These are phyloP conservation scores for Holotrichia oblita DNA, from an alignment of 1,140 invertebrate species.

Conservation along the genomic window DNA sequence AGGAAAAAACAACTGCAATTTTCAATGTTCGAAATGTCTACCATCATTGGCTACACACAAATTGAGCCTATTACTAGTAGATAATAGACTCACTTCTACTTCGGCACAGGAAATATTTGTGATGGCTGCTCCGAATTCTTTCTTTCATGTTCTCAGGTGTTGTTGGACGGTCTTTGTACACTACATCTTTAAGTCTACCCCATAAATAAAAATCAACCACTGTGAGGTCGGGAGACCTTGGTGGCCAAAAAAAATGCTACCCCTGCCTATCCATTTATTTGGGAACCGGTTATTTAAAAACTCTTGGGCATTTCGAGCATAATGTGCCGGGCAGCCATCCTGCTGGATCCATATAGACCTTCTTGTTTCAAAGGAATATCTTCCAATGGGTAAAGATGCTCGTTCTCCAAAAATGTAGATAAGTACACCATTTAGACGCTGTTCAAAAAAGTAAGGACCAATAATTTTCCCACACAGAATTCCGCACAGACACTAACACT, in stretches of 20 bases:
- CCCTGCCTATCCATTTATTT: background rate
- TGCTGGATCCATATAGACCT: background rate
- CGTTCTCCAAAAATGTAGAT: background rate
- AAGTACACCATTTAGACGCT: slow-evolving; percentile 1
- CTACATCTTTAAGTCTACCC: too few species aligned
- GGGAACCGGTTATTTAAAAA: slow-evolving; percentile 1
- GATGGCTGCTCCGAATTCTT: too few species aligned
- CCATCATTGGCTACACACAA: too few species aligned
- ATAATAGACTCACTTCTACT: too few species aligned
- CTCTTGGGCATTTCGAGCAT: background rate
- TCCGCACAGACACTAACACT: slow-evolving; percentile 1
- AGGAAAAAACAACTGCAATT: too few species aligned
- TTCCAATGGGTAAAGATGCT: background rate
- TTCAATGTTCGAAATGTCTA: too few species aligned
- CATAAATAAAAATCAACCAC: too few species aligned
- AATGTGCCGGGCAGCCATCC: background rate
- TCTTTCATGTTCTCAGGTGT: too few species aligned
- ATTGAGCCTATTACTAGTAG: too few species aligned
- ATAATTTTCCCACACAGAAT: background rate
- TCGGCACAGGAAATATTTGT: too few species aligned
- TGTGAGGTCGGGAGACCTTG: background rate
- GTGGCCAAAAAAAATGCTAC: slow-evolving; percentile 46
- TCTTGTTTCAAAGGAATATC: background rate
- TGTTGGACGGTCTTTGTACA: too few species aligned
- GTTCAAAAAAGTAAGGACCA: background rate